Evolutionary conservation across 2,888 invertebrate genomes (phyloP), one percentile per base, ranked within the genome.

Genomic region (Acanthosepion pharaonis): DNA sequence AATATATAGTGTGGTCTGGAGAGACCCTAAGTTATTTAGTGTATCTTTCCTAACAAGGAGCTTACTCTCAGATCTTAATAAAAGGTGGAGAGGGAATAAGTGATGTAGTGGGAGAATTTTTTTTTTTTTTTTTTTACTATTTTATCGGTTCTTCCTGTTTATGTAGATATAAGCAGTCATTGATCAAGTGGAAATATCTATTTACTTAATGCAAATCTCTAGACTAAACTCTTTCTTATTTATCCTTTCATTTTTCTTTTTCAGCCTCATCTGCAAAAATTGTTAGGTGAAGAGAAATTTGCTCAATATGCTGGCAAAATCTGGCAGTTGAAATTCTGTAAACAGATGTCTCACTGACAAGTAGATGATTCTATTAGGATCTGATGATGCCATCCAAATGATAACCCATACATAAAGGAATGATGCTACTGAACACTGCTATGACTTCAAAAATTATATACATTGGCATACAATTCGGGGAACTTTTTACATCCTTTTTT

Each of bases 281-380:
- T 97, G 93, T 96, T 97, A 94, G 97, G 97, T 18, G 96, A 96
- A 94, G 96, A 96, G 4, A 97, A 96, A 91, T 97, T 97, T 96
- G 97, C 97, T 95, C 95, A 96, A 93, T 97, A 97, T 96, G 97
- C 97, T 78, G 97, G 97, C n/a, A 97, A 97, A 95, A 97, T 97
- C 94, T 97, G 97, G 97, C 97, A 97, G 96, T 96, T 97, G 64
- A 97, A 97, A 96, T 97, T 97, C 95, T 97, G 97, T 33, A 94
- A 55, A 23, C 59, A 94, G 42, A 94, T 64, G 55, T n/a, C 94
- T 23, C 28, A 42, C 51, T 92, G 92, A 92, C 78, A 78, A n/a
- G 5, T 4, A 15, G 4, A 78, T 78, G 55, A 55, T 55, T 55
- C 55, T 55, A 55, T 55, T 78, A 78, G n/a, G n/a, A 78, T 78